A percentile compares a stretch with the other conserved stretches of the same genome.
Evolutionary conservation across 1,140 invertebrate genomes (phyloP).

Genomic region (Danaus plexippus): DNA sequence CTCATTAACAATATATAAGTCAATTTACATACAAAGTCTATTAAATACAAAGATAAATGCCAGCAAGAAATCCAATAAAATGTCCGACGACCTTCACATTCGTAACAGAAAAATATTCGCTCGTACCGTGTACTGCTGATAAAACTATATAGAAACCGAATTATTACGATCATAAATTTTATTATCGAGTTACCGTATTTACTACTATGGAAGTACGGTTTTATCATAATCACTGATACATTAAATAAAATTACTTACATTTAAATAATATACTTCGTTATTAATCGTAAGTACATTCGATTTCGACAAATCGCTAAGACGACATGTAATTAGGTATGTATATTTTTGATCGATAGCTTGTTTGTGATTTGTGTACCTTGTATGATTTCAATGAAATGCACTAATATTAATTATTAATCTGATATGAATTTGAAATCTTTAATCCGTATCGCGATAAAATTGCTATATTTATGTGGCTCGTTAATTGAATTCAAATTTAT

Average conservation of each 20-base stretch:
- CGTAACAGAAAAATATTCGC: constrained; percentile 5
- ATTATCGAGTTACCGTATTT: constrained; percentile 5
- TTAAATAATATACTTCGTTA: no score
- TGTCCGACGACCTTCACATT: constrained; percentile 14
- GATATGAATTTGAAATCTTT: constrained; percentile 20
- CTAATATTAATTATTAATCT: constrained; percentile 13
- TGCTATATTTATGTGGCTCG: constrained; percentile 4
- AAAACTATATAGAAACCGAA: no score
- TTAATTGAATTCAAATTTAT: no score
- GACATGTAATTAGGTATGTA: neutral
- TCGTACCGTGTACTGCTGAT: no score
- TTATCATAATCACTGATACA: no score
- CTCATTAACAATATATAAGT: no score
- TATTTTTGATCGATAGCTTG: constrained; percentile 2
- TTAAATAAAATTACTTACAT: no score
- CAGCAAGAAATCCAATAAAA: constrained; percentile 17
- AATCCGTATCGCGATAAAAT: constrained; percentile 22
- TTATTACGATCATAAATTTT: constrained; percentile 4
- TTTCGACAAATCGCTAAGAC: no score
- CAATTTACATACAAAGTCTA: no score
- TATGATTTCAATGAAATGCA: neutral
- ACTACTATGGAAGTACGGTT: no score
- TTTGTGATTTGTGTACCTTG: neutral
- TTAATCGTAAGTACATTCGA: no score
- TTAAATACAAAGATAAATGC: constrained; percentile 6